Conservation (phyloP, 2,113 vertebrate genomes). For the Panurus biarmicus region DNA sequence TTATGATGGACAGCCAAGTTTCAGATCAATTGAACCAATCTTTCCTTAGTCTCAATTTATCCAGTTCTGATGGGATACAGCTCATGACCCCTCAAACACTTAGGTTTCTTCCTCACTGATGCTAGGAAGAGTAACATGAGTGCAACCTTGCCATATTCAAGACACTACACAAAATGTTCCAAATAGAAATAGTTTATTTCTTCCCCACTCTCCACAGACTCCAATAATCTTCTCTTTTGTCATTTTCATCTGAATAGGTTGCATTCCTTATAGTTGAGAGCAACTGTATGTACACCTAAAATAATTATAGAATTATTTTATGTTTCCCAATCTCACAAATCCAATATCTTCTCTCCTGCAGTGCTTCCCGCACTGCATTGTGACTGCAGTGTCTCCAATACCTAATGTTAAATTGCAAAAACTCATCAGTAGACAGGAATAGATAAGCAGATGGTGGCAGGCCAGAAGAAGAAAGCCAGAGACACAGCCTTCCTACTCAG, state of each 20-base stretch:
- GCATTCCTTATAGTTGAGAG: background rate
- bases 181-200: background rate
- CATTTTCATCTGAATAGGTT: background rate
- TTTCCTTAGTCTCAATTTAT: background rate
- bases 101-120: background rate
- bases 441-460: constrained; percentile 12
- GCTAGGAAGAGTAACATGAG: background rate
- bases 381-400: background rate
- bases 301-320: background rate
- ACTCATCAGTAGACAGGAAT: background rate
- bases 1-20: background rate
- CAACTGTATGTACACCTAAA: background rate
- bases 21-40: background rate
- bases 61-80: background rate
- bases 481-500: background rate
- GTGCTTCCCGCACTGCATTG: background rate
- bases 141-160: background rate
- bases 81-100: background rate
- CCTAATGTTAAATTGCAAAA: background rate
- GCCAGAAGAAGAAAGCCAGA: constrained; percentile 2
- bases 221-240: background rate
- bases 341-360: background rate
- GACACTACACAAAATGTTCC: background rate
- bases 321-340: background rate
- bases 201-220: background rate